A percentile compares a stretch with the other conserved stretches of the same genome.
Evolutionary conservation across 2,113 vertebrate species (phyloP).

Genomic region (Butorides virescens): DNA sequence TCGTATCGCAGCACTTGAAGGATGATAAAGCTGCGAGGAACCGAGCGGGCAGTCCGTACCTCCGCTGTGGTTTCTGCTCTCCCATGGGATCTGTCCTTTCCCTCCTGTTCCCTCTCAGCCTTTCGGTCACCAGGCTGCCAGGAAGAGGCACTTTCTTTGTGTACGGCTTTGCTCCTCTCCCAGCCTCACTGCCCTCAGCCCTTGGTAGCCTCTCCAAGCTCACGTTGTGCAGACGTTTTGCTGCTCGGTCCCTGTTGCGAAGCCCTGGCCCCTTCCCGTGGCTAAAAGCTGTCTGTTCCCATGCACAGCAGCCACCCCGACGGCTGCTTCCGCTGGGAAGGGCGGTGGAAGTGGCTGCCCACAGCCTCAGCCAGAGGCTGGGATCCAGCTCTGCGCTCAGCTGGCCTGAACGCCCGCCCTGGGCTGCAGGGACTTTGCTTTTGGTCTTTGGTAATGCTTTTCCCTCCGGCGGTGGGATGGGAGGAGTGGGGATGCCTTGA

Average conservation of each 20-base stretch:
- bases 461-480: neutral
- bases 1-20: neutral
- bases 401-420: neutral
- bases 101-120: neutral
- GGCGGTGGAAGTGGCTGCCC: neutral
- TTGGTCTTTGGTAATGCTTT: neutral
- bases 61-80: neutral
- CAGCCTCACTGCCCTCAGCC: neutral
- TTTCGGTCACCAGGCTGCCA: neutral
- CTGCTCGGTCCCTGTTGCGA: neutral
- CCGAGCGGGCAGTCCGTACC: neutral
- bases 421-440: neutral
- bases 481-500: neutral
- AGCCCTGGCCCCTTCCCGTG: neutral
- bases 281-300: neutral
- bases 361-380: neutral
- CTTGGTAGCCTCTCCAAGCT: neutral
- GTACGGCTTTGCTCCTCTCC: neutral
- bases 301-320: neutral
- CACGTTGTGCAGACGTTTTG: neutral
- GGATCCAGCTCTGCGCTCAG: neutral
- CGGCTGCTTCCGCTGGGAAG: neutral
- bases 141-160: neutral
- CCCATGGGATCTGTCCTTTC: neutral
- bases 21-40: neutral